Percentiles rank a stretch among this genome's conserved stretches.
phyloP scores from a whole-genome alignment of 2,888 invertebrate species.

The Dryococelus australis region DNA sequence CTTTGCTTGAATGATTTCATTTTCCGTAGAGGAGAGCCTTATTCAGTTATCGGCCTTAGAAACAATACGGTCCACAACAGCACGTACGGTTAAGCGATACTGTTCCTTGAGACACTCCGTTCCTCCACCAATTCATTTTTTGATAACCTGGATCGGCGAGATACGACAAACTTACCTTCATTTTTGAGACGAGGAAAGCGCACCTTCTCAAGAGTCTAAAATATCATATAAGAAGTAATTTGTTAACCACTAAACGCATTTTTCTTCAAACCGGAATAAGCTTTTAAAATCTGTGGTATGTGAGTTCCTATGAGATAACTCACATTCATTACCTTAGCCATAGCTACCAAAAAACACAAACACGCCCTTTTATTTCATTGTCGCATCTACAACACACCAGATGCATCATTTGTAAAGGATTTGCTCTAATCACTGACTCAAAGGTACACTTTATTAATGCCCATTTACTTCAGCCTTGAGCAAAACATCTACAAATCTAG shows the following conservation, averaged over 20 bases:
- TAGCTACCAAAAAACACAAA: neutral
- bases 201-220: neutral
- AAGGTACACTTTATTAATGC: neutral
- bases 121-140: neutral
- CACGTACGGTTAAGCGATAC: neutral
- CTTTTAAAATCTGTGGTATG: neutral
- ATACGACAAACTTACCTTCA: neutral
- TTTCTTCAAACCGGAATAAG: slow-evolving; percentile 18
- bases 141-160: neutral
- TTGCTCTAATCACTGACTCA: neutral
- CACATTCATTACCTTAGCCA: neutral
- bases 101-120: neutral
- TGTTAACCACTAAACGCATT: neutral
- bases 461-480: neutral
- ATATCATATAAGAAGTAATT: neutral
- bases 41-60: neutral
- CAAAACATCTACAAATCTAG: neutral
- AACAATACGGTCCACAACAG: neutral
- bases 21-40: neutral
- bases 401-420: neutral
- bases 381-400: neutral
- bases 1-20: neutral
- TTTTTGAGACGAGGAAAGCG: neutral
- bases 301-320: neutral
- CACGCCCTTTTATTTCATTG: neutral